Evolutionary conservation across 1,140 invertebrate species (phyloP).

Genomic region (Ceratina calcarata): DNA sequence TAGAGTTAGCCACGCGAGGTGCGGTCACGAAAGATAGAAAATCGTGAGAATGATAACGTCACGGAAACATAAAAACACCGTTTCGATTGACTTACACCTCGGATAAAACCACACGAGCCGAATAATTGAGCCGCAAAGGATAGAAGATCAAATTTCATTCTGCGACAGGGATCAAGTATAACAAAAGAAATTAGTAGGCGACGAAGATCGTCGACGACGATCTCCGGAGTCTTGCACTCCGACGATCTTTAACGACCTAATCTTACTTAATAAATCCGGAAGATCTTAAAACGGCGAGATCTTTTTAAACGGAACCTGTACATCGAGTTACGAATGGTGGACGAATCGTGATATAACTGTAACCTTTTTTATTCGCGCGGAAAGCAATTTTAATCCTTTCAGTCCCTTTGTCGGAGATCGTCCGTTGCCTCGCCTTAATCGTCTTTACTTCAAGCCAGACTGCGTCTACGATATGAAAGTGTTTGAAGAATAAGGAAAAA

Average conservation of each 20-base stretch:
- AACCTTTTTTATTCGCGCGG: neutral
- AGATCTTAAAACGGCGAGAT: neutral
- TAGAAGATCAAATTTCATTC: neutral
- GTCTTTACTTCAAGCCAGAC: neutral
- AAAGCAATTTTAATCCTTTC: constrained; percentile 10
- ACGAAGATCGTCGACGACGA: neutral
- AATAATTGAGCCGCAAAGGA: constrained; percentile 2
- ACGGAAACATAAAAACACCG: constrained; percentile 7
- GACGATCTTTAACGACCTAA: neutral
- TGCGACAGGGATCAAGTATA: neutral
- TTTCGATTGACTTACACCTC: neutral
- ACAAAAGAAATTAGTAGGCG: neutral
- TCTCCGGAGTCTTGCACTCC: too few relatives aligned
- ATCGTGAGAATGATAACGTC: neutral
- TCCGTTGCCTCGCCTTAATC: constrained; percentile 8
- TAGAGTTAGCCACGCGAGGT: neutral
- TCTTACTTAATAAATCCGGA: constrained; percentile 10
- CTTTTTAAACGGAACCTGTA: neutral
- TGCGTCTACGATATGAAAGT: neutral
- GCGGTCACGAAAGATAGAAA: constrained; percentile 2
- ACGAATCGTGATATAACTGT: neutral
- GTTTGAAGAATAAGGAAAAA: neutral
- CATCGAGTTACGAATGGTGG: neutral
- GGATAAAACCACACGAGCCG: neutral
- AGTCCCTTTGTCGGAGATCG: neutral